Conservation (phyloP, 2,888 invertebrate species). For the Mycalesis mineus region DNA sequence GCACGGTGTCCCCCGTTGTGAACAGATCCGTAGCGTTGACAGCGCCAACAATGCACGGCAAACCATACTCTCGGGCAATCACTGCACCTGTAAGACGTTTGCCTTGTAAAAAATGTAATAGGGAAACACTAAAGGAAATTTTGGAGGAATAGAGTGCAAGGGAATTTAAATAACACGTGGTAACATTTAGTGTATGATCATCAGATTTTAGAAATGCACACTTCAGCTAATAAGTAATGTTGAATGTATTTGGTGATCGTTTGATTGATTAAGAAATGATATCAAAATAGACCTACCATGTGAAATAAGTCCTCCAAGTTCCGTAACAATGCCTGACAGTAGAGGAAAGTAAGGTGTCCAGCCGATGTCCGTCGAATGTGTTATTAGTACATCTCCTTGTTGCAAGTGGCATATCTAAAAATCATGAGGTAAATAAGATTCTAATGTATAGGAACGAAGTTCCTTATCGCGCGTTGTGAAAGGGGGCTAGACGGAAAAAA, state of each 20-base stretch:
- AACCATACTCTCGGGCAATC: conserved; percentile 88
- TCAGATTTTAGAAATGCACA: too few species aligned
- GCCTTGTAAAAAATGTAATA: too few species aligned
- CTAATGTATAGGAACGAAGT: too few species aligned
- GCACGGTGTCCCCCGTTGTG: conserved; percentile 81
- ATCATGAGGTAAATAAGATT: background rate
- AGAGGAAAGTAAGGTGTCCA: conserved; percentile 93
- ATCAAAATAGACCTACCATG: conserved; percentile 77
- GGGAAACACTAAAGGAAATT: too few species aligned
- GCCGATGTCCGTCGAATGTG: conserved; percentile 87
- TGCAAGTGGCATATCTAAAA: conserved; percentile 63
- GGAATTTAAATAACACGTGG: too few species aligned
- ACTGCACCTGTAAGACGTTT: conserved; percentile 81
- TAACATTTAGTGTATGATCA: too few species aligned
- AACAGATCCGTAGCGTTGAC: conserved; percentile 82
- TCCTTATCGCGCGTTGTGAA: too few species aligned
- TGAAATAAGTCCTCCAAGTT: conserved; percentile 89
- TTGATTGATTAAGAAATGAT: too few species aligned
- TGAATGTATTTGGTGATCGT: too few species aligned
- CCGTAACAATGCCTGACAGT: conserved; percentile 86
- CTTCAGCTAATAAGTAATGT: too few species aligned
- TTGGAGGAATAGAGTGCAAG: too few species aligned
- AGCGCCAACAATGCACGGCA: conserved; percentile 90
- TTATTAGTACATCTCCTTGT: conserved; percentile 86
- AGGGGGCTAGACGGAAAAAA: too few species aligned